Evolutionary conservation across 2,888 invertebrate species (phyloP).

Genomic region (Augiades crinisus): DNA sequence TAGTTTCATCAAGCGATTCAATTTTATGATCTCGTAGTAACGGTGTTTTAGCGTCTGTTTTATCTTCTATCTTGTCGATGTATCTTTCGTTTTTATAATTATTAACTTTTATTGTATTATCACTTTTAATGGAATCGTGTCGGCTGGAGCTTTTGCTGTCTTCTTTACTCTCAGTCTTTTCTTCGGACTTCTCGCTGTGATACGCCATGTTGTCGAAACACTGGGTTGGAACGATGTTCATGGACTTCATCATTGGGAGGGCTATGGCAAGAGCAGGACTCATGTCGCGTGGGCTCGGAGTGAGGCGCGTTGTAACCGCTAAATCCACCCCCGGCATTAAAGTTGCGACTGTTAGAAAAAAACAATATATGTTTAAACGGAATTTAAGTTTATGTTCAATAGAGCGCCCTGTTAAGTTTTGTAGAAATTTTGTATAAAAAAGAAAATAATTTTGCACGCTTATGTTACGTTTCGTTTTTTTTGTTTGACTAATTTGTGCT

Average conservation of each 20-base stretch:
- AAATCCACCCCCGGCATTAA: slow-evolving; percentile 82
- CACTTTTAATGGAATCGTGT: slow-evolving; percentile 62
- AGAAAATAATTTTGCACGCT: too few species aligned
- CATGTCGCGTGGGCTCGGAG: slow-evolving; percentile 85
- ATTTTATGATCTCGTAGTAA: slow-evolving; percentile 70
- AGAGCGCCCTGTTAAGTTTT: slow-evolving; percentile 25
- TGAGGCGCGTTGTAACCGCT: slow-evolving; percentile 83
- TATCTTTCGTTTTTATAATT: slow-evolving; percentile 67
- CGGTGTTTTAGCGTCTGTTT: slow-evolving; percentile 69
- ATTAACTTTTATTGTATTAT: slow-evolving; percentile 60
- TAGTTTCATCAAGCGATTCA: slow-evolving; percentile 73
- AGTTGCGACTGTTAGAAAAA: slow-evolving; percentile 66
- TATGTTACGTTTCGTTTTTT: too few species aligned
- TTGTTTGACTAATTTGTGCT: slow-evolving; percentile 19
- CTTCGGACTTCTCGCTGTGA: slow-evolving; percentile 60
- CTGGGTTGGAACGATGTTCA: slow-evolving; percentile 71
- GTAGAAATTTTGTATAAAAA: not conserved
- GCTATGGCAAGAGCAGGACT: slow-evolving; percentile 84
- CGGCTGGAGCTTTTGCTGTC: slow-evolving; percentile 55
- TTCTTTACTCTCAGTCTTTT: slow-evolving; percentile 38
- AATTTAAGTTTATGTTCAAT: not conserved
- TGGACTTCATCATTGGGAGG: slow-evolving; percentile 82
- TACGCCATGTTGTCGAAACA: slow-evolving; percentile 78
- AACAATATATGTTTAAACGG: slow-evolving; percentile 27
- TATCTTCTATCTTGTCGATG: slow-evolving; percentile 59